phyloP scores from a whole-genome alignment of 2,888 invertebrate genomes.

The Herminia tarsipennalis region DNA sequence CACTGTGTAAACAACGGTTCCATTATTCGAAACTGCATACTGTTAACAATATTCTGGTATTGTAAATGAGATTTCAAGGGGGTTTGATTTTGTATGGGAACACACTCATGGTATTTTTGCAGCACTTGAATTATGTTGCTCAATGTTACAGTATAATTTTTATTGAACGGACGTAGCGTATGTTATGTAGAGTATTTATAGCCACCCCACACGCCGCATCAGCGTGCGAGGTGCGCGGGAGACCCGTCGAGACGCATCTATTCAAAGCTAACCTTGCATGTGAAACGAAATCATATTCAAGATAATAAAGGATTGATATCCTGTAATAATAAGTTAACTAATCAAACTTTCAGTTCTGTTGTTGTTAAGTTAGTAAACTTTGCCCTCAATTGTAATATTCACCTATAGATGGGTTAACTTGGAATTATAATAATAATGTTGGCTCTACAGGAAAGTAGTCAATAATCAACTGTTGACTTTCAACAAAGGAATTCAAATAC shows the following conservation, averaged over 20 bases:
- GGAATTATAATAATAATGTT: no score
- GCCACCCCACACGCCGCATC: slow-evolving; percentile 78
- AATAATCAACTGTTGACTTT: no score
- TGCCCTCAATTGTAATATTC: not conserved
- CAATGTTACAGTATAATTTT: slow-evolving; percentile 54
- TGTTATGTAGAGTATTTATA: slow-evolving; percentile 74
- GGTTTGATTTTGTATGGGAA: slow-evolving; percentile 20
- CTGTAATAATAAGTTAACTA: not conserved
- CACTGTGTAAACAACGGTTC: slow-evolving; percentile 47
- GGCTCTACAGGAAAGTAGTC: no score
- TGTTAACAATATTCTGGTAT: slow-evolving; percentile 24
- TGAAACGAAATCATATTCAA: slow-evolving; percentile 34
- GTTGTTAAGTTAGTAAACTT: not conserved
- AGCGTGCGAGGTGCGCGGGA: slow-evolving; percentile 73
- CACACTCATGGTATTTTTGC: slow-evolving; percentile 34
- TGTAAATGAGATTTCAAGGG: slow-evolving; percentile 24
- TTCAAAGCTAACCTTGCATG: slow-evolving; percentile 78
- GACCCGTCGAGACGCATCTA: slow-evolving; percentile 69
- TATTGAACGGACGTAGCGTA: slow-evolving; percentile 65
- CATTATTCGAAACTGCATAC: slow-evolving; percentile 37
- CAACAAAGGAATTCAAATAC: no score
- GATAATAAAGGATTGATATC: slow-evolving; percentile 14
- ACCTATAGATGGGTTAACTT: no score
- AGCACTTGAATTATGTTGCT: slow-evolving; percentile 47
- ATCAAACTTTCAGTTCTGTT: not conserved